Evolutionary conservation across 2,888 invertebrate genomes (phyloP).

Genomic region (Pachliopta kotzebuea): DNA sequence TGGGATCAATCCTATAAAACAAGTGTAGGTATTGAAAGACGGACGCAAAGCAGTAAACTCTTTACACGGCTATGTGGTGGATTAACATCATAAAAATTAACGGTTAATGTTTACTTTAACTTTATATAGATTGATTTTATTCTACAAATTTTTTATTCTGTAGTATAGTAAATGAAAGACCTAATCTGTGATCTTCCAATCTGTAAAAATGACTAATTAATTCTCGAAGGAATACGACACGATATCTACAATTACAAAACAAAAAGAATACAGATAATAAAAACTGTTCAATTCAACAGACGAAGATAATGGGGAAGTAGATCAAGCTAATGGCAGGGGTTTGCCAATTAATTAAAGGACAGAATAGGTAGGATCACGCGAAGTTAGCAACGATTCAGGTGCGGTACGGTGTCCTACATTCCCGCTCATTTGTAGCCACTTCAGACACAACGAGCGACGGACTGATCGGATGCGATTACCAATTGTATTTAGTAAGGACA

Average conservation of each 20-base stretch:
- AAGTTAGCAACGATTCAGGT: constrained; percentile 47
- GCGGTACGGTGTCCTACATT: constrained; percentile 53
- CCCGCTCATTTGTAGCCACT: constrained; percentile 40
- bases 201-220: too few relatives aligned
- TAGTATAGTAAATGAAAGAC: too few relatives aligned
- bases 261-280: constrained; percentile 5
- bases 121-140: too few relatives aligned
- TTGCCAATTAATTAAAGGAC: constrained; percentile 68
- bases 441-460: constrained; percentile 30
- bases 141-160: too few relatives aligned
- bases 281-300: constrained; percentile 31
- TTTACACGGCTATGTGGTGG: not conserved
- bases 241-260: not conserved
- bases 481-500: constrained; percentile 31
- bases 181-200: too few relatives aligned
- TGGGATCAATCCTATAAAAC: constrained; percentile 12
- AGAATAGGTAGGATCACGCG: constrained; percentile 63
- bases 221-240: too few relatives aligned
- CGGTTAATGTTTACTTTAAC: too few relatives aligned
- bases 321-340: constrained; percentile 63
- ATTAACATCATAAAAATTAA: not conserved
- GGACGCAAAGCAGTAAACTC: too few relatives aligned
- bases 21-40: not conserved
- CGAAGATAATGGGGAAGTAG: constrained; percentile 50
- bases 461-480: constrained; percentile 30